A percentile compares a stretch with the other conserved stretches of the same genome.
phyloP scores from a whole-genome alignment of 2,113 vertebrate genomes.

The Beaufortia kweichowensis region DNA sequence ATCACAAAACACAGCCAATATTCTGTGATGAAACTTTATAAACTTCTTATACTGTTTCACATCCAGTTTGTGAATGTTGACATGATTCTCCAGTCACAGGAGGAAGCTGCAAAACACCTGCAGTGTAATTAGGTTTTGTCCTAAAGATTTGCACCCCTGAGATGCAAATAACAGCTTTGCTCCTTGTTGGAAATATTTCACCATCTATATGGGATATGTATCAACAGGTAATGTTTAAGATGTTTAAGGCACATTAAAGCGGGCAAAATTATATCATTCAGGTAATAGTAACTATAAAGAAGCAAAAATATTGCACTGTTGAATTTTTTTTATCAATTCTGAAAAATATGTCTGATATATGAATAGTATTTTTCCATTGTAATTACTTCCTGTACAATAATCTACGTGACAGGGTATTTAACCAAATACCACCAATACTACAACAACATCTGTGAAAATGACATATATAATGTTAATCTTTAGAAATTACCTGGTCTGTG shows the following conservation, averaged over 20 bases:
- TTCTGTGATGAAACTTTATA: neutral
- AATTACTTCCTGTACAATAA: no score
- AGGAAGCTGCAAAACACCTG: neutral
- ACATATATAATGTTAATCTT: neutral
- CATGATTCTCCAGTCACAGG: conserved; percentile 20
- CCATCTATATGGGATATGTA: conserved; percentile 8
- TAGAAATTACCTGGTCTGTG: conserved; percentile 20
- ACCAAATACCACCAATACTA: neutral
- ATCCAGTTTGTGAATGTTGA: conserved; percentile 24
- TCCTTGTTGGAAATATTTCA: conserved; percentile 39
- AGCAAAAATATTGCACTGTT: no score
- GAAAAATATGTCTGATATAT: no score
- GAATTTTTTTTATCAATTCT: no score
- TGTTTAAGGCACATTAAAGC: neutral
- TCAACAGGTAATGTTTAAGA: conserved; percentile 5
- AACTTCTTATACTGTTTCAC: neutral
- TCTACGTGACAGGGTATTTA: no score
- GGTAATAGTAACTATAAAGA: no score
- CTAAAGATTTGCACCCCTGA: conserved; percentile 18
- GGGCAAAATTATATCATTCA: neutral
- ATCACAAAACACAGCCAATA: neutral
- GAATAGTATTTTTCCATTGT: no score
- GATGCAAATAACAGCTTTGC: conserved; percentile 33
- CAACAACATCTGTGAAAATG: neutral
- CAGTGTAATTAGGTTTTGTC: conserved; percentile 49